Evolutionary conservation across 2,888 invertebrate species (phyloP), one percentile per base, ranked within the genome.

Genomic region (Julus scanicus): DNA sequence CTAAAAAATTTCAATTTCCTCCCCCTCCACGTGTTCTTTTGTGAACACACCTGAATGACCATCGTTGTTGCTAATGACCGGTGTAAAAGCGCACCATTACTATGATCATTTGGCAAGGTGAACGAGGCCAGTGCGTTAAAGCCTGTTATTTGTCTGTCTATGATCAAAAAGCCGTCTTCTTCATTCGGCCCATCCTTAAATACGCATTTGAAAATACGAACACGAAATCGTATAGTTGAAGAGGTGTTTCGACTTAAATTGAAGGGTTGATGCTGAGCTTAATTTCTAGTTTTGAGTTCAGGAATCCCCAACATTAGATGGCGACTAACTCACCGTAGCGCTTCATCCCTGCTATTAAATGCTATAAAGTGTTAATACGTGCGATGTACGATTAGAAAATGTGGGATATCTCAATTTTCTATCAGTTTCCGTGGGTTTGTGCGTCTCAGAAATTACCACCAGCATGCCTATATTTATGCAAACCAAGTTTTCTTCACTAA

Each of bases 1-100:
- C n/a, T 53, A 15, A 53, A 53, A 15, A 9, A 15, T n/a, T 53
- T 53, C 13, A 63, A 63, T 63, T 63, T 63, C 63, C 63, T 63
- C 63, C 63, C 63, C 63, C 63, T 63, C 63, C 63, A n/a, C 17
- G 63, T 53, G 53, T 15, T 9, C 53, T 2, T 8, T 53, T 15
- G 53, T n/a, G 63, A 63, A n/a, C 63, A 63, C 63, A 63, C 63
- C 63, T 63, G 63, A 63, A 63, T 63, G 63, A n/a, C 63, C 63
- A 63, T 63, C 63, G 63, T 63, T 63, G 63, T 63, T 63, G 63
- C 63, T 63, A 63, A 63, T 63, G 63, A 63, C 63, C 63, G 63
- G 63, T 63, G 17, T 63, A 63, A 63, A 63, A 63, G 63, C 17
- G 53, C 53, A 53, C 53, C 11, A 53, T 53, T 53, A 53, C 53